Conservation (phyloP, 2,797 vertebrate genomes). For the Masticophis lateralis region DNA sequence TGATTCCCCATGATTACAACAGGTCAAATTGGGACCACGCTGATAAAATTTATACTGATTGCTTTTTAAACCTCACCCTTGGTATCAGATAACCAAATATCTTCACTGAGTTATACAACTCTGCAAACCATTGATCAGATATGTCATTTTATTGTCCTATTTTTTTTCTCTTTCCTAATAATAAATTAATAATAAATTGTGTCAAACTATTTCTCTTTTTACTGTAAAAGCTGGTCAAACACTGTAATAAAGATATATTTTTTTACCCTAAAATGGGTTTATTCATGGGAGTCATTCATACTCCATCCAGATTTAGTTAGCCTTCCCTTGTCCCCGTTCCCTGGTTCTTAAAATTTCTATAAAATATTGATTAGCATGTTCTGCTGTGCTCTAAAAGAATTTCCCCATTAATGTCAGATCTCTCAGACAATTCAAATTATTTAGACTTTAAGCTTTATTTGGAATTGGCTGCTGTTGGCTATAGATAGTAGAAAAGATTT, state of each 20-base stretch:
- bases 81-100: too few species aligned
- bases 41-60: too few species aligned
- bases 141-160: too few species aligned
- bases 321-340: neutral
- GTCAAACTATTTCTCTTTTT: neutral
- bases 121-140: too few species aligned
- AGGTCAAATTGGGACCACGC: too few species aligned
- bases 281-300: neutral
- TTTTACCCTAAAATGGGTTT: neutral
- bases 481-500: neutral
- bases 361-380: neutral
- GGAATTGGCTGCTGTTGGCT: neutral
- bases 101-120: too few species aligned
- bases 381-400: neutral
- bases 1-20: too few species aligned
- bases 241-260: too few species aligned
- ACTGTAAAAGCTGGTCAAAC: neutral
- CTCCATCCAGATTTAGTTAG: neutral
- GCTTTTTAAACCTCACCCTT: too few species aligned
- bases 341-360: neutral
- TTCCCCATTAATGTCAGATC: neutral
- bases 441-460: neutral
- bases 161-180: too few species aligned
- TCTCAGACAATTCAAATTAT: neutral
- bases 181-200: too few species aligned